A percentile compares a stretch with the other conserved stretches of the same genome.
Evolutionary conservation across 2,888 invertebrate genomes (phyloP).

Genomic region (Hofmannophila pseudospretella): DNA sequence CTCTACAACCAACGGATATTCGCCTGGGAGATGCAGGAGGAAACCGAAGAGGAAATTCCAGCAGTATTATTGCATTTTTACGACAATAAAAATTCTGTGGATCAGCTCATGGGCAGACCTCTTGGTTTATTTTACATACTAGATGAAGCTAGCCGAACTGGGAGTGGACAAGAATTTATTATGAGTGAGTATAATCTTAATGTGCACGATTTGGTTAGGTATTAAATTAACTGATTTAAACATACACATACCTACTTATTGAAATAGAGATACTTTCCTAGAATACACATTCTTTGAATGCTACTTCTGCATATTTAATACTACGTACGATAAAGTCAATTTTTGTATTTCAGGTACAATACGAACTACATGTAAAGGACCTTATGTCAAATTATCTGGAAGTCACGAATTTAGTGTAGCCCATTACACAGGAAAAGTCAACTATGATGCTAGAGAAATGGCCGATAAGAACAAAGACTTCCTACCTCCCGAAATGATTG

Average conservation of each 20-base stretch:
- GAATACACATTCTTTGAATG: too few relatives aligned
- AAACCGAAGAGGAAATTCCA: constrained; percentile 88
- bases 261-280: too few relatives aligned
- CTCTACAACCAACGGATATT: constrained; percentile 95
- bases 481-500: constrained; percentile 92
- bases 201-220: too few relatives aligned
- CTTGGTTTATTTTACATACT: constrained; percentile 90
- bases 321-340: too few relatives aligned
- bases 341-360: constrained; percentile 74
- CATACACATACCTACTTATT: too few relatives aligned
- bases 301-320: too few relatives aligned
- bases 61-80: constrained; percentile 86
- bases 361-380: constrained; percentile 67
- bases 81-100: constrained; percentile 92
- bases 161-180: constrained; percentile 83
- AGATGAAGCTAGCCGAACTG: constrained; percentile 90
- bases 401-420: constrained; percentile 88
- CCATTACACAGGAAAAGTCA: constrained; percentile 93
- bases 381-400: constrained; percentile 75
- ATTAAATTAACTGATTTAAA: too few relatives aligned
- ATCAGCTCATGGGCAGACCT: constrained; percentile 90
- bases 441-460: constrained; percentile 90
- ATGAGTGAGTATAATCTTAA: constrained; percentile 76
- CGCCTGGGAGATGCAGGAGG: constrained; percentile 91
- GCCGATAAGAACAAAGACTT: constrained; percentile 94